Percentiles rank a stretch among this genome's conserved stretches.
Conservation (phyloP, 2,888 invertebrate genomes). For the Hypena proboscidalis region DNA sequence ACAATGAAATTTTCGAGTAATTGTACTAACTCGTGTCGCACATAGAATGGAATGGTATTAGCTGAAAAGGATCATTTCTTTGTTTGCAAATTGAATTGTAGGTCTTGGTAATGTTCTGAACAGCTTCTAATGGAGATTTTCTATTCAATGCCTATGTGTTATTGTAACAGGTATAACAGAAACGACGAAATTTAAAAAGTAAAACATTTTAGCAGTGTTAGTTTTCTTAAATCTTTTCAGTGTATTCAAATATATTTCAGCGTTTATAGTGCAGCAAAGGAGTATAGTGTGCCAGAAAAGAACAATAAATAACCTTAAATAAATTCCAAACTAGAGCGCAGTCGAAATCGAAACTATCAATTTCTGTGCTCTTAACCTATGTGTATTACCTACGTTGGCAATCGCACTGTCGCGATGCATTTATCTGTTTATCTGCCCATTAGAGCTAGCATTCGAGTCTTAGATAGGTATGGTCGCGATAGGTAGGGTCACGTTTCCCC, state of each 20-base stretch:
- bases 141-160: no score
- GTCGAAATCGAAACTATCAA: slow-evolving; percentile 34
- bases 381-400: no score
- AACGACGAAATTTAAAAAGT: no score
- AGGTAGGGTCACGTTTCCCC: no score
- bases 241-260: no score
- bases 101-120: background rate
- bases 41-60: slow-evolving; percentile 4
- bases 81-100: slow-evolving; percentile 13
- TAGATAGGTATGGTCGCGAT: no score
- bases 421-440: slow-evolving; percentile 12
- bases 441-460: no score
- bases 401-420: slow-evolving; percentile 21
- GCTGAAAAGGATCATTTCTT: slow-evolving; percentile 3
- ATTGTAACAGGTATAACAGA: no score
- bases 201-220: no score
- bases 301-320: background rate
- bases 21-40: slow-evolving; percentile 8
- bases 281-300: background rate
- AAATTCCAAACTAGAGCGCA: slow-evolving; percentile 19
- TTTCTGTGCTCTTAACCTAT: slow-evolving; percentile 31
- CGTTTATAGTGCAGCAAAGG: no score
- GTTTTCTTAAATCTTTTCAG: no score
- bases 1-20: slow-evolving; percentile 7
- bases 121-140: no score